A percentile compares a stretch with the other conserved stretches of the same genome.
phyloP scores from a whole-genome alignment of 2,113 vertebrate genomes.

The Colaptes auratus region DNA sequence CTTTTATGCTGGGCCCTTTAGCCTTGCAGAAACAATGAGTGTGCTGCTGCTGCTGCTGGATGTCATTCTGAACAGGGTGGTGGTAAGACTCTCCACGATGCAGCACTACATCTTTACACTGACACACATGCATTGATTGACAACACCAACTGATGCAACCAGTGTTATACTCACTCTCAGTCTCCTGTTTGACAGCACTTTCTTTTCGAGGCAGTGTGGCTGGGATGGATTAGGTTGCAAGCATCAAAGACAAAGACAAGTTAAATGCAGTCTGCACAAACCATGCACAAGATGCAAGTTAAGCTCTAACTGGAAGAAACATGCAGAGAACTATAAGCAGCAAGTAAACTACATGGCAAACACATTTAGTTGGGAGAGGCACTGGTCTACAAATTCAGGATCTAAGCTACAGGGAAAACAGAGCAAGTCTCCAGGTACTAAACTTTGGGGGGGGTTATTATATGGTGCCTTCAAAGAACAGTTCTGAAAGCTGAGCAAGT shows the following conservation, averaged over 20 bases:
- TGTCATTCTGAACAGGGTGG: not conserved
- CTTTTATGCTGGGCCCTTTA: not conserved
- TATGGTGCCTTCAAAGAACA: not conserved
- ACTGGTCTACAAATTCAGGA: slow-evolving; percentile 57
- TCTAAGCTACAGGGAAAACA: slow-evolving; percentile 38
- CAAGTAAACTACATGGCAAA: slow-evolving; percentile 79
- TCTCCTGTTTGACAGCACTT: slow-evolving; percentile 99
- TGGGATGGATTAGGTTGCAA: slow-evolving; percentile 97
- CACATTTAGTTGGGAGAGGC: slow-evolving; percentile 75
- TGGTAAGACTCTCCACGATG: slow-evolving; percentile 51
- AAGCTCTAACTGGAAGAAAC: slow-evolving; percentile 90
- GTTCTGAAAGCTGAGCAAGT: too few relatives aligned
- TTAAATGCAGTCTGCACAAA: slow-evolving; percentile 96
- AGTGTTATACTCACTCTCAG: slow-evolving; percentile 95
- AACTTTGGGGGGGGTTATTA: not conserved
- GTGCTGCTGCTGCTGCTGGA: not conserved
- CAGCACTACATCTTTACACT: slow-evolving; percentile 56
- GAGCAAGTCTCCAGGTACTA: not conserved
- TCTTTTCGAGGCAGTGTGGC: slow-evolving; percentile 99
- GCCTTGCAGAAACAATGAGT: not conserved
- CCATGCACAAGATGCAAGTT: slow-evolving; percentile 87
- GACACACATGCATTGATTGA: slow-evolving; percentile 77
- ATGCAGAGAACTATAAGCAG: slow-evolving; percentile 83
- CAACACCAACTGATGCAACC: slow-evolving; percentile 75
- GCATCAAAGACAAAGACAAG: slow-evolving; percentile 99